Base-by-base conservation (phyloP, 2,888 invertebrate genomes). In the Thera obeliscata region DNA sequence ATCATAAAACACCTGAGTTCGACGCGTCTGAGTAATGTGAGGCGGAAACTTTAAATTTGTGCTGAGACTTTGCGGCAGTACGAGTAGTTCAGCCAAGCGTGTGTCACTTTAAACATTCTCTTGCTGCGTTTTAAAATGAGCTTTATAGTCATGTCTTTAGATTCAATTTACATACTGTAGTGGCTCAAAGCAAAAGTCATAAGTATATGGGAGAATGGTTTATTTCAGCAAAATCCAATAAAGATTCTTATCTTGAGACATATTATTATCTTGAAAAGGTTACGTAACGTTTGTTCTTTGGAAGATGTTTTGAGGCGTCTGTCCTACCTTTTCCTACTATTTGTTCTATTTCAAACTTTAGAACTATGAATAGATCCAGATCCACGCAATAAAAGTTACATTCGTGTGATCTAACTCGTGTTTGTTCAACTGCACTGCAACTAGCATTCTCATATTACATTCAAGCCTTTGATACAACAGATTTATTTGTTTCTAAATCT, bases 41-140 rank as follows among this genome's bases (percentile, higher is more conserved):
- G 69, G 60, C 55, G 70, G 4, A 70, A 80, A 78, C 72, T 78
- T 81, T 73, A 73, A 76, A 77, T 79, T 80, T 76, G 75, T 77
- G 75, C 70, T 67, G 61, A 63, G 67, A 78, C 76, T 48, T 12
- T 74, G 73, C 74, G 74, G 71, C 75, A 70, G 12, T 6, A 1
- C 41, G 5, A 38, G 38, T 56, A 43, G 50, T 12, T 56, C 36
- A 46, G 22, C 48, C 46, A 52, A 48, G 49, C 46, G 22, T 35
- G 61, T 64, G 54, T 60, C 49, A 11, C 52, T 52, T 41, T 12
- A 52, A 64, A 58, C 9, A 12, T 50, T 33, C 33, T 54, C 56
- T 43, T 49, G 64, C 22, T 57, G 12, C 35, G 33, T 52, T 52
- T 52, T 38, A 36, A 64, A 58, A 52, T 35, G 46, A 64, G 43